phyloP scores from a whole-genome alignment of 2,797 vertebrate genomes.

The Alectoris magna region DNA sequence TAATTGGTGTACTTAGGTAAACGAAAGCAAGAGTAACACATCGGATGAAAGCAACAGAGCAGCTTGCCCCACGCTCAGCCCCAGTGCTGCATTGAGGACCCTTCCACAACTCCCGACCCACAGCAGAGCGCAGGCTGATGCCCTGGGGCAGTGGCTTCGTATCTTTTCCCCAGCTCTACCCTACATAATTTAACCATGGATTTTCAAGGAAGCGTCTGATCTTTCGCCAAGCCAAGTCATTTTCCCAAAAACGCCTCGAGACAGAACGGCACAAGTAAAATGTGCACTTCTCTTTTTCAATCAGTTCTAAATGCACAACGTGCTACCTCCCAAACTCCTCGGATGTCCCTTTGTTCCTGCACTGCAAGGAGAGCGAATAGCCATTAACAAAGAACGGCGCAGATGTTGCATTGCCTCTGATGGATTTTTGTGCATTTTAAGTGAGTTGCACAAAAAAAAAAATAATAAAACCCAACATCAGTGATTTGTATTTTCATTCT shows the following conservation, averaged over 20 bases:
- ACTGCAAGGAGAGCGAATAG: not conserved
- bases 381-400: not conserved
- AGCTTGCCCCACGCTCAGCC: not conserved
- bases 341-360: not conserved
- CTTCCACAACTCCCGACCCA: not conserved
- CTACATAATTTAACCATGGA: slow-evolving; percentile 43
- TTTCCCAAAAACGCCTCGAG: slow-evolving; percentile 32
- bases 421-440: not conserved
- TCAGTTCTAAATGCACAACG: slow-evolving; percentile 18
- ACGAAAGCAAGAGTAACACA: not conserved
- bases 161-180: slow-evolving; percentile 29
- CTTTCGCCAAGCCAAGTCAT: slow-evolving; percentile 43
- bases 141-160: slow-evolving; percentile 28
- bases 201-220: slow-evolving; percentile 46
- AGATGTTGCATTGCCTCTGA: not conserved
- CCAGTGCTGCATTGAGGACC: not conserved
- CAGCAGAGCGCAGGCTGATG: not conserved
- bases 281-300: not conserved
- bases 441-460: not conserved
- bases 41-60: not conserved
- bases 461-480: not conserved
- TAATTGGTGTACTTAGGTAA: slow-evolving; percentile 28
- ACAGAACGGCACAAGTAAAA: slow-evolving; percentile 13
- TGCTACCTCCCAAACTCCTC: not conserved
- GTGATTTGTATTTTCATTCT: not conserved